Conservation (phyloP, 2,113 vertebrate genomes). For the Erinaceus europaeus region DNA sequence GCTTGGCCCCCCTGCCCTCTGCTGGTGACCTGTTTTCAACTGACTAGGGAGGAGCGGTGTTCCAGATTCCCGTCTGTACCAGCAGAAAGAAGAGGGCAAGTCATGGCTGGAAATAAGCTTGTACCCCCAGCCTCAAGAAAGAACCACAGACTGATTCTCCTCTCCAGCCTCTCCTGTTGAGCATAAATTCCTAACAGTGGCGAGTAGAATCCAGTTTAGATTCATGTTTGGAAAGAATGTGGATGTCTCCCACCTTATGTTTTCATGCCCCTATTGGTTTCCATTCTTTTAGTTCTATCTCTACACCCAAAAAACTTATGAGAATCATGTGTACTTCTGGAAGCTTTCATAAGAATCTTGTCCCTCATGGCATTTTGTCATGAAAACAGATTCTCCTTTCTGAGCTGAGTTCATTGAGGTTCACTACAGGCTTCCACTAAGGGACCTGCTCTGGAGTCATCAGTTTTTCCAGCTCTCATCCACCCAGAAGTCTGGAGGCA, state of each 20-base stretch:
- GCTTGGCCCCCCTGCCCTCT: constrained; percentile 95
- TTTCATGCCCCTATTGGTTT: constrained; percentile 65
- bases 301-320: constrained; percentile 33
- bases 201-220: neutral
- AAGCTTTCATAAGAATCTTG: constrained; percentile 52
- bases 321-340: constrained; percentile 75
- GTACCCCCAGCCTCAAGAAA: constrained; percentile 38
- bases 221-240: constrained; percentile 33
- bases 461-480: neutral
- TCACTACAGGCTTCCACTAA: constrained; percentile 39
- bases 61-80: constrained; percentile 68
- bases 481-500: constrained; percentile 1
- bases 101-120: constrained; percentile 71
- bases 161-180: constrained; percentile 14
- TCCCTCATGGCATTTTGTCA: neutral
- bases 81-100: constrained; percentile 79
- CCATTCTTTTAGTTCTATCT: constrained; percentile 70
- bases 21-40: constrained; percentile 98
- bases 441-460: neutral
- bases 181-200: constrained; percentile 51
- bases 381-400: constrained; percentile 43
- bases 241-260: constrained; percentile 34
- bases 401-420: constrained; percentile 40
- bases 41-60: constrained; percentile 84
- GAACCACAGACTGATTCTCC: constrained; percentile 51